Evolutionary conservation across 2,113 vertebrate species (phyloP), one percentile per base, ranked within the genome.

Genomic region (Dryoscopus gambensis): DNA sequence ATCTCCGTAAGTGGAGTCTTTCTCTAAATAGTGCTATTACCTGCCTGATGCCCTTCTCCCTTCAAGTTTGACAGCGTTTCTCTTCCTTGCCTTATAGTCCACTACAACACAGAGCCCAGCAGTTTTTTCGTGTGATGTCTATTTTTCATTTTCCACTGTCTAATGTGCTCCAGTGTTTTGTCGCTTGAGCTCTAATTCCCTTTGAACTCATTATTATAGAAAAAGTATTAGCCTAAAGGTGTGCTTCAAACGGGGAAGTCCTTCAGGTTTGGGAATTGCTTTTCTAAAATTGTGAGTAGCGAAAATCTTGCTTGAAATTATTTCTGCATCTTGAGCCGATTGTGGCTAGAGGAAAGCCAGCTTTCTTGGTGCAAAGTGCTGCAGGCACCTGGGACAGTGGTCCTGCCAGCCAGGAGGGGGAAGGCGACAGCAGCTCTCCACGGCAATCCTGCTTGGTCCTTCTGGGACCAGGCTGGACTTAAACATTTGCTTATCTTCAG

Each of bases 361-460:
- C 20, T 46, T 22, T 47, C 31, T 33, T 10, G 12, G 20, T 0
- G 4, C 1, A 0, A 5, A 30, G 15, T 55, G 24, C 39, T 5
- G 1, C 0, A 0, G 11, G 28, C 1, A 2, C 13, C 2, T 1
- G 8, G 8, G 44, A 35, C 1, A 3, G 6, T 60, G 56, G 15
- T 65, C 35, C 70, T 75, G 47, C 33, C 7, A 16, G 33, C 25
- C 22, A 46, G 52, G 27, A 59, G 40, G 46, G 30, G 17, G 17
- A 42, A 39, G 35, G 63, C 1, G 1, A 35, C 33, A 60, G 59
- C 44, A 50, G 21, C 7, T 81, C 35, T 68, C 24, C 22, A 25
- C 3, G 3, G 3, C 1, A 52, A 3, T 82, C 24, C 74, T 53
- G 11, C 15, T 60, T 67, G 12, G 67, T 44, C 37, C 20, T 68